A percentile compares a stretch with the other conserved stretches of the same genome.
Conservation (phyloP, 2,797 vertebrate species). For the Prionace glauca region DNA sequence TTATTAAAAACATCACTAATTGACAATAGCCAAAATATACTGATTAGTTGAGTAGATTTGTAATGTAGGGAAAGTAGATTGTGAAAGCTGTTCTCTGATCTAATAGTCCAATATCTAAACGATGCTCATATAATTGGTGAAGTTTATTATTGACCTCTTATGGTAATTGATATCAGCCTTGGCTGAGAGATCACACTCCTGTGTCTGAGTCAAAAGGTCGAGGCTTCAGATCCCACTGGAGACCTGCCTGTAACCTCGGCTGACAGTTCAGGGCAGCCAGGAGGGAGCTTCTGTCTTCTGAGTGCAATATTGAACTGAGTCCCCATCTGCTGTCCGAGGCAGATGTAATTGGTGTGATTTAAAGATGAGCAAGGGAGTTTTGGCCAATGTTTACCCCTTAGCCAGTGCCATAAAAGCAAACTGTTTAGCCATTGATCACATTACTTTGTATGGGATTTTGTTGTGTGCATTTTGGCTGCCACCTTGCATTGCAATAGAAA, state of each 20-base stretch:
- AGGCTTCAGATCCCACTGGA: neutral
- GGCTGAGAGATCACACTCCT: neutral
- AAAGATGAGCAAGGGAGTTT: neutral
- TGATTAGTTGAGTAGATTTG: neutral
- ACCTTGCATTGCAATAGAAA: neutral
- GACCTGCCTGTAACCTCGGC: neutral
- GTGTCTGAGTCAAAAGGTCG: neutral
- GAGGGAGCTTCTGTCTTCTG: neutral
- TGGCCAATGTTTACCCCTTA: neutral
- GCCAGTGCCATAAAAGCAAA: neutral
- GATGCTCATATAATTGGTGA: neutral
- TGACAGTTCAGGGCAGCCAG: neutral
- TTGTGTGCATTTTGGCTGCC: neutral
- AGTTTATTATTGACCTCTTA: neutral
- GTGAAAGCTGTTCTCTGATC: neutral
- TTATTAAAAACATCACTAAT: neutral
- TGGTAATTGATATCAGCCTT: neutral
- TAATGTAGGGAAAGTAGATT: neutral
- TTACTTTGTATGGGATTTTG: neutral
- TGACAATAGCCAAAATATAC: neutral
- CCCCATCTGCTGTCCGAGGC: neutral
- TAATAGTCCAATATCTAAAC: neutral
- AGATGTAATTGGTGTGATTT: neutral
- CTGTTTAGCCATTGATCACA: neutral
- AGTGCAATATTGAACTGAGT: neutral